Evolutionary conservation across 2,113 vertebrate species (phyloP).

Genomic region (Talpa occidentalis): DNA sequence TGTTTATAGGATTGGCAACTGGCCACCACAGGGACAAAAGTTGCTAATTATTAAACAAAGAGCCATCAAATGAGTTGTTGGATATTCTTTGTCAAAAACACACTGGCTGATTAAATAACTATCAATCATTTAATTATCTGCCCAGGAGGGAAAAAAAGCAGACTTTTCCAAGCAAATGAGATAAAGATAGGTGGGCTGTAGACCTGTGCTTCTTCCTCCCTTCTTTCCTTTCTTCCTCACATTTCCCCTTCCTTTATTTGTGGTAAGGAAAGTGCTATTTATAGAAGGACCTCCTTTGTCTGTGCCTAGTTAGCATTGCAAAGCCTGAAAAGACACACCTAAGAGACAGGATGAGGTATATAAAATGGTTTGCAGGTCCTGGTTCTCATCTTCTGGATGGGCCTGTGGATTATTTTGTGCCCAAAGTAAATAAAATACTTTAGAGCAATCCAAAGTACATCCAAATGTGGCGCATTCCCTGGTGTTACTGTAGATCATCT

Average conservation of each 20-base stretch:
- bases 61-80: neutral
- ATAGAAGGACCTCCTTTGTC: slow-evolving; percentile 11
- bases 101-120: neutral
- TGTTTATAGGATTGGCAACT: neutral
- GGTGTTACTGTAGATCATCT: neutral
- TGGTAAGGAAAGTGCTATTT: neutral
- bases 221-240: neutral
- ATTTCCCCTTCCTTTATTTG: neutral
- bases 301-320: neutral
- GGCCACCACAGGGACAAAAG: neutral
- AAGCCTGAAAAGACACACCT: neutral
- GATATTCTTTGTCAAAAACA: neutral
- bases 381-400: slow-evolving; percentile 22
- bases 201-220: neutral
- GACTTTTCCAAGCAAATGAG: neutral
- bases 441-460: neutral
- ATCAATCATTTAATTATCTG: neutral
- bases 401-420: neutral
- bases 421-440: slow-evolving; percentile 37
- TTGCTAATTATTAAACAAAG: slow-evolving; percentile 5
- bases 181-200: neutral
- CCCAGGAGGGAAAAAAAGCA: neutral
- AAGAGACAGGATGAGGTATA: neutral
- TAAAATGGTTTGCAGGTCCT: neutral
- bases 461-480: neutral